phyloP scores from a whole-genome alignment of 2,797 vertebrate species.

The Cephalopachus bancanus region DNA sequence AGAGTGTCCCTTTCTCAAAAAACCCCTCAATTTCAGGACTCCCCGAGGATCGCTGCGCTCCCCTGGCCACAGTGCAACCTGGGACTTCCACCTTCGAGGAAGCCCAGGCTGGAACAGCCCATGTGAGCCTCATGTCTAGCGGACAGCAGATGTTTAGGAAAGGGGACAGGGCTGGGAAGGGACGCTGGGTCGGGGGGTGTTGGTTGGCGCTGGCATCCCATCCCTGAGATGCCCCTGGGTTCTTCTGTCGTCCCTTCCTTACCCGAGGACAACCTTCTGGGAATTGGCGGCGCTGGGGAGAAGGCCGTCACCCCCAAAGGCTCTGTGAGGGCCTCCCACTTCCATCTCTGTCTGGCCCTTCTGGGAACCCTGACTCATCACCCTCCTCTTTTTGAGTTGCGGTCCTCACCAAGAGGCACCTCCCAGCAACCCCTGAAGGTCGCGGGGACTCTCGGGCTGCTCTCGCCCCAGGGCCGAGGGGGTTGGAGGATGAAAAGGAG shows the following conservation, averaged over 20 bases:
- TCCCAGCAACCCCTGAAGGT: accelerated
- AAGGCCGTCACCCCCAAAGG: neutral
- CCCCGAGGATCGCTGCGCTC: neutral
- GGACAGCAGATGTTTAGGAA: neutral
- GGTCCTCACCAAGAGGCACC: neutral
- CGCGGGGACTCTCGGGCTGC: accelerated
- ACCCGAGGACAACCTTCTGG: neutral
- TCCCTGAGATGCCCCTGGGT: no score
- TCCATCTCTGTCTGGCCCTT: neutral
- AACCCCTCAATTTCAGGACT: neutral
- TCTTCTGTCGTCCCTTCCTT: neutral
- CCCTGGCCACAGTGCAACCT: neutral
- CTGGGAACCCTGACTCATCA: accelerated
- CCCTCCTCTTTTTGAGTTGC: neutral
- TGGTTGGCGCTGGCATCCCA: neutral
- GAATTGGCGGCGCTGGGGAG: neutral
- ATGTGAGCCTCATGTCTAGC: neutral
- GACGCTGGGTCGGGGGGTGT: neutral
- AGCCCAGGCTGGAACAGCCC: neutral
- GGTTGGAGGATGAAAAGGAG: neutral
- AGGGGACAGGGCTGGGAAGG: neutral
- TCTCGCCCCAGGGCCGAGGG: neutral
- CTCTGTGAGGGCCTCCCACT: neutral
- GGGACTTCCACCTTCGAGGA: neutral
- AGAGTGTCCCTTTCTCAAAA: neutral